phyloP scores from a whole-genome alignment of 2,888 invertebrate species.

The Lymantria monacha region DNA sequence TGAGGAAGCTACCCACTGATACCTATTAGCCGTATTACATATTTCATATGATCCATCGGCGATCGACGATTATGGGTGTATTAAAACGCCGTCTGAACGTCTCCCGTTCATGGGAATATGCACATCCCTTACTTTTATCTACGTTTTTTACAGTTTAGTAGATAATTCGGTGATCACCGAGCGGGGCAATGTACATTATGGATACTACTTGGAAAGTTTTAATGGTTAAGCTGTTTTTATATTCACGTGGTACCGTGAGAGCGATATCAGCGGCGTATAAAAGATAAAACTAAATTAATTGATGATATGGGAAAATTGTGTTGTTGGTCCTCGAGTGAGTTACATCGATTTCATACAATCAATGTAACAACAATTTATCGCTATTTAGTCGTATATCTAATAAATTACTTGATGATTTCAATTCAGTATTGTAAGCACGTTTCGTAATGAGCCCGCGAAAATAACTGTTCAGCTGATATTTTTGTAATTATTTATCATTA shows the following conservation, averaged over 20 bases:
- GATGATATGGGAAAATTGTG: too few relatives aligned
- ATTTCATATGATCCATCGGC: conserved; percentile 74
- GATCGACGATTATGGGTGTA: conserved; percentile 75
- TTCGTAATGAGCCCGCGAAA: too few relatives aligned
- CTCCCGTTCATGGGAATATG: conserved; percentile 76
- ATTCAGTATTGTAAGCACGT: too few relatives aligned
- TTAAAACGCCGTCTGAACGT: conserved; percentile 72
- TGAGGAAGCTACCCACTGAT: conserved; percentile 78
- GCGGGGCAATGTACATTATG: conserved; percentile 58
- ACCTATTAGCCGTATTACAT: conserved; percentile 79
- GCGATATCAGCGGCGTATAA: conserved; percentile 11
- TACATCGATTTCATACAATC: too few relatives aligned
- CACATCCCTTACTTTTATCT: conserved; percentile 61
- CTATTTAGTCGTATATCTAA: too few relatives aligned
- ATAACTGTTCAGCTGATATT: too few relatives aligned
- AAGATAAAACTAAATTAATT: conserved; percentile 6
- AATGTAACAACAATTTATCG: too few relatives aligned
- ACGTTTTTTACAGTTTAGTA: conserved; percentile 76
- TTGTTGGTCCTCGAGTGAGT: too few relatives aligned
- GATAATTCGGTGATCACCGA: conserved; percentile 71
- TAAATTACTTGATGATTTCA: too few relatives aligned
- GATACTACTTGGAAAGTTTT: conserved; percentile 55
- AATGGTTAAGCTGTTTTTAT: conserved; percentile 53
- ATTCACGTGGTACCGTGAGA: conserved; percentile 48
- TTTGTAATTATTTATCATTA: too few relatives aligned